Evolutionary conservation across 2,113 vertebrate species (phyloP), one percentile per base, ranked within the genome.

Genomic region (Microcebus griseorufus): DNA sequence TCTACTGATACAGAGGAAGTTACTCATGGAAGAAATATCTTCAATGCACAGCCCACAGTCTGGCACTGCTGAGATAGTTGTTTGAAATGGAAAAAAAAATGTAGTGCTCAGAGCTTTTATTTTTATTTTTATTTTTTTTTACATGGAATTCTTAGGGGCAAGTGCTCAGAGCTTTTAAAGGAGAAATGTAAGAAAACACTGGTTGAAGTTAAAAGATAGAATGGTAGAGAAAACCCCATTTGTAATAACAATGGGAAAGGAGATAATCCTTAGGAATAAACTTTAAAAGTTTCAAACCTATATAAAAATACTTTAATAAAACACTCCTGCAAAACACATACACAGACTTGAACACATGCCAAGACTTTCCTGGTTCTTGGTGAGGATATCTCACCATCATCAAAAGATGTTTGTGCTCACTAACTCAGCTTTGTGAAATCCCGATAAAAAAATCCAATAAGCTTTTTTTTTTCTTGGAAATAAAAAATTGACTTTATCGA

Each of bases 11-110:
- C 4, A 88, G 64, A 96, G 91, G 93, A 95, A 91, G 45, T 95
- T 96, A 95, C 93, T 97, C 96, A 96, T 58, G 75, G 78, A 89
- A 86, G 69, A 97, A 94, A 82, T 70, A 97, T 95, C 85, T 96
- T 72, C 91, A 42, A 81, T 55, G 69, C 14, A 62, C 42, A 90
- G 60, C 82, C 96, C 13, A 86, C 29, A 91, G 88, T 88, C 84
- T 95, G 82, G 78, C 78, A 96, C 11, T 89, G 70, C 60, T 64
- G 69, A 93, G 37, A 97, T 34, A 70, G 55, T 20, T 84, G 69
- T 70, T 96, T 72, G 27, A 95, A 90, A 94, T 86, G 42, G 42
- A 76, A 90, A 82, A 92, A n/a, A 76, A 79, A 90, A 67, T 23
- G 14, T 55, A 60, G 13, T 87, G 92, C 89, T 62, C 8, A 62